These are phyloP conservation scores for Martes martes DNA, from an alignment of 2,113 vertebrate genomes.

Conservation along the genomic window DNA sequence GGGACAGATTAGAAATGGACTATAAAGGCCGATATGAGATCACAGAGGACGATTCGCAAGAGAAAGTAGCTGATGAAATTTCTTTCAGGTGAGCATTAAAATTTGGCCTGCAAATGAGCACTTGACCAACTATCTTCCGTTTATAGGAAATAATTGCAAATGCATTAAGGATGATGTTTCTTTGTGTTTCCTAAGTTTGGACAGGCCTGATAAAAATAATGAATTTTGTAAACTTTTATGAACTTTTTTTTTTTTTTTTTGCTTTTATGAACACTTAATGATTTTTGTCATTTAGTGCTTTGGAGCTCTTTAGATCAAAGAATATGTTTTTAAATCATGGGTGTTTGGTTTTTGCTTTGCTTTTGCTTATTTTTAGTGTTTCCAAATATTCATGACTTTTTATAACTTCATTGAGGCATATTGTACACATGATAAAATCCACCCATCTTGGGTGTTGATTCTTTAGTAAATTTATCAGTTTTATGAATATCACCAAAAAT, in stretches of 20 bases:
- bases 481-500: neutral
- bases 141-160: neutral
- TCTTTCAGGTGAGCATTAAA: conserved; percentile 87
- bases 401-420: neutral
- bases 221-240: neutral
- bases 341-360: neutral
- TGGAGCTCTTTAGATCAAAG: neutral
- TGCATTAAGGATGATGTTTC: neutral
- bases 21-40: conserved; percentile 93
- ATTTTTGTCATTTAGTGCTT: neutral
- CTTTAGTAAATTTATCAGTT: neutral
- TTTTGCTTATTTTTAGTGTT: neutral
- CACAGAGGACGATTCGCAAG: conserved; percentile 90
- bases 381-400: neutral
- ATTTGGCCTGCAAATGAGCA: neutral
- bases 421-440: neutral
- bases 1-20: conserved; percentile 91
- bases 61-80: conserved; percentile 94
- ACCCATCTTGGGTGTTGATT: neutral
- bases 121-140: neutral
- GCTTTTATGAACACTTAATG: neutral
- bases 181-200: conserved; percentile 33
- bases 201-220: neutral
- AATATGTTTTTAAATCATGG: neutral
- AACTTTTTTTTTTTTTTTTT: neutral